Evolutionary conservation across 2,113 vertebrate species (phyloP), one percentile per base, ranked within the genome.

Genomic region (Tapirus terrestris): DNA sequence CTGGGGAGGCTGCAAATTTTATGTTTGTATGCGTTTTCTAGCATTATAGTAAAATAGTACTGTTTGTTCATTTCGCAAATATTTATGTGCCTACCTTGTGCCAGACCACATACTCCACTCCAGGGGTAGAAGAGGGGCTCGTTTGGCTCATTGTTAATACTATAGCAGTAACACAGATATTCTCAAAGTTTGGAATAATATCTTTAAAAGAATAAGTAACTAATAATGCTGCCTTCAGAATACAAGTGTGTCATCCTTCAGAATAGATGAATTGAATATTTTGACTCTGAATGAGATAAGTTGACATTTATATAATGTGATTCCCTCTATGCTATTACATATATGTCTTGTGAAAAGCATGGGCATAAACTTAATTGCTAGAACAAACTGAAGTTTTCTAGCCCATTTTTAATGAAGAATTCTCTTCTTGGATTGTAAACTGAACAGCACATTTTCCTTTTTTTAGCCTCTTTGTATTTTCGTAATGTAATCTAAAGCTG

Each of bases 331-430:
- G 39, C 53, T 77, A 6, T 92, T 89, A 14, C 7, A 25, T 76
- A 45, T 33, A 14, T 77, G 23, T 87, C 45, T 76, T 90, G 43
- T 92, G 36, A 65, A 79, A 96, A 87, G 33, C 31, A 33, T 61
- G 60, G 61, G 6, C 17, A 14, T 87, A 92, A 86, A 7, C n/a
- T 56, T 92, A 89, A 45, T 89, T 97, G 31, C 51, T 67, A 81
- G 33, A 85, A 72, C 39, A 94, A 79, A 82, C 18, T 67, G 65
- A 88, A 25, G 23, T 75, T 96, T 95, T 81, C 67, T 88, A 61
- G 43, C 82, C 21, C 51, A 56, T 81, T 97, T 89, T 94, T 87
- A 90, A 84, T 63, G 45, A 91, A 70, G n/a, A 85, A 73, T 91
- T 92, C 18, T 93, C 53, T 68, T 96, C 61, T 92, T 92, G 18